phyloP scores from a whole-genome alignment of 2,113 vertebrate species.

The Ammodytes marinus region DNA sequence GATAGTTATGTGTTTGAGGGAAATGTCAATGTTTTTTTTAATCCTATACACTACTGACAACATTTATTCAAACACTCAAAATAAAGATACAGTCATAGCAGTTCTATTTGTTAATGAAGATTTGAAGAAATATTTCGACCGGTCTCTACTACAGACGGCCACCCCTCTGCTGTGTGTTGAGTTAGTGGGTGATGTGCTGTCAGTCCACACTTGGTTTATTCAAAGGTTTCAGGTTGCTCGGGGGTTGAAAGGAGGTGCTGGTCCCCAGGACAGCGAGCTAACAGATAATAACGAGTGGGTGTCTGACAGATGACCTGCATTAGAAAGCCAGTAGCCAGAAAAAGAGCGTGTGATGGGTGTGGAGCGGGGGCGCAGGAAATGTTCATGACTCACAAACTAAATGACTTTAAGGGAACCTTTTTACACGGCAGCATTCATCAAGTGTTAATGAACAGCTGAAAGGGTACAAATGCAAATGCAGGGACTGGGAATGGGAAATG shows the following conservation, averaged over 20 bases:
- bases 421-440: slow-evolving; percentile 74
- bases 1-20: too few species aligned
- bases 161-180: background rate
- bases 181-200: slow-evolving; percentile 26
- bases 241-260: slow-evolving; percentile 46
- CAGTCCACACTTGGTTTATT: slow-evolving; percentile 31
- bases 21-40: too few species aligned
- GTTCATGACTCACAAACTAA: slow-evolving; percentile 72
- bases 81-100: too few species aligned
- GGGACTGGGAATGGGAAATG: slow-evolving; percentile 33
- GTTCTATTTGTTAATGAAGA: too few species aligned
- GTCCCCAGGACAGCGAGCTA: slow-evolving; percentile 39
- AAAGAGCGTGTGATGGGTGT: slow-evolving; percentile 42
- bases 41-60: too few species aligned
- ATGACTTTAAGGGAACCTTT: slow-evolving; percentile 77
- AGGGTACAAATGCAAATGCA: slow-evolving; percentile 73
- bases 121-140: too few species aligned
- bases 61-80: too few species aligned
- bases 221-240: slow-evolving; percentile 57
- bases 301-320: slow-evolving; percentile 71
- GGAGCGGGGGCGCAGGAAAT: slow-evolving; percentile 50
- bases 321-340: slow-evolving; percentile 40
- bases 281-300: slow-evolving; percentile 69
- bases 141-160: background rate
- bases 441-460: slow-evolving; percentile 76